Evolutionary conservation across 2,113 vertebrate genomes (phyloP).

Genomic region (Aplodontia rufa): DNA sequence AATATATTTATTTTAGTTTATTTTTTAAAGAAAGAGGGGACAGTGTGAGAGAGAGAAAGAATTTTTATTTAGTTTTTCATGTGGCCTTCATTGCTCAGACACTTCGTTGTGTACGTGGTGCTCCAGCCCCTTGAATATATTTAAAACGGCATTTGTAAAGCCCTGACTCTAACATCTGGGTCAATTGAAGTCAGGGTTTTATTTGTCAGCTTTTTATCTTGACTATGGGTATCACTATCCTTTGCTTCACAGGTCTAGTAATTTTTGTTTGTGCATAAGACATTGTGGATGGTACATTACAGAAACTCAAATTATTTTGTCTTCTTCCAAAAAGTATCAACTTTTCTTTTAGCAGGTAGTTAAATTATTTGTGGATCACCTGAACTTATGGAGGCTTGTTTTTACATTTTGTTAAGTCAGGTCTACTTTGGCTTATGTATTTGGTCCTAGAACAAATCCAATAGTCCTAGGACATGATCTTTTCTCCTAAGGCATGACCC

Average conservation of each 20-base stretch:
- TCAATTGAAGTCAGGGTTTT: constrained; percentile 3
- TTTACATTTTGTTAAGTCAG: background rate
- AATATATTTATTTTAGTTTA: no score
- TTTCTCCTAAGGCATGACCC: background rate
- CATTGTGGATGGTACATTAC: background rate
- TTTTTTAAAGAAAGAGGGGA: no score
- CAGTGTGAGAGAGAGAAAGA: no score
- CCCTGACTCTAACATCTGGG: background rate
- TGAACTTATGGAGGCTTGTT: background rate
- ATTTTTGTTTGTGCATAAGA: background rate
- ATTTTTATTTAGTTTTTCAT: no score
- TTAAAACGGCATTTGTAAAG: constrained; percentile 25
- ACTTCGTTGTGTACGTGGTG: no score
- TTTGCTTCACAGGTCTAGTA: constrained; percentile 4
- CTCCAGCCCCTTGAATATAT: background rate
- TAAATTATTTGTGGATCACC: background rate
- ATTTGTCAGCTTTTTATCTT: constrained; percentile 7
- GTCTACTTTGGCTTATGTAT: background rate
- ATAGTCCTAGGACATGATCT: background rate
- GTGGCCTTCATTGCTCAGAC: no score
- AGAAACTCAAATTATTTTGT: constrained; percentile 32
- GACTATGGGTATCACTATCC: background rate
- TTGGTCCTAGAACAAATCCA: background rate
- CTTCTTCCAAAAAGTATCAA: background rate
- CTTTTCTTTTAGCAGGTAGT: constrained; percentile 16